A percentile compares a stretch with the other conserved stretches of the same genome.
Evolutionary conservation across 2,888 invertebrate species (phyloP).

Genomic region (Syrphus vitripennis): DNA sequence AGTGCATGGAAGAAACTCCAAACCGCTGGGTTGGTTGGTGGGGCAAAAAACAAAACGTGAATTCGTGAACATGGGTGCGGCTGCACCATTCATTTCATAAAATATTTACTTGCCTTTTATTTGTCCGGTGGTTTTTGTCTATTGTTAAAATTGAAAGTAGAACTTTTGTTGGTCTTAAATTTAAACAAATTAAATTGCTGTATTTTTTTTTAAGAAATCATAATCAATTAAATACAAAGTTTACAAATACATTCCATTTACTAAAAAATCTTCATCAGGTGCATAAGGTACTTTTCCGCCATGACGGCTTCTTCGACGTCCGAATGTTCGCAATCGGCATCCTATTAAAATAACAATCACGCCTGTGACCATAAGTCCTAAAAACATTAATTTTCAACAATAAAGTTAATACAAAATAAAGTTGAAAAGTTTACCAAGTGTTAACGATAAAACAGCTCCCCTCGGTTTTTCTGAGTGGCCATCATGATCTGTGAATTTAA

Average conservation of each 20-base stretch:
- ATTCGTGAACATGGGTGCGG: no score
- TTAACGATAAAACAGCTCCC: slow-evolving; percentile 90
- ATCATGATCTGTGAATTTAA: slow-evolving; percentile 83
- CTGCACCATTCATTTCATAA: no score
- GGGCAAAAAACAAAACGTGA: no score
- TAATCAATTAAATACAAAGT: neutral
- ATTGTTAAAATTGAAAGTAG: no score
- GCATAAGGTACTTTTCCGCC: slow-evolving; percentile 91
- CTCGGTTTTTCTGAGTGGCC: slow-evolving; percentile 87
- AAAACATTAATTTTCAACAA: neutral
- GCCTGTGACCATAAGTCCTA: slow-evolving; percentile 90
- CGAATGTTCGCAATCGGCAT: slow-evolving; percentile 90
- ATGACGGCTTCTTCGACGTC: slow-evolving; percentile 86
- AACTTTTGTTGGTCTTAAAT: neutral
- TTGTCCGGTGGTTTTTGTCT: no score
- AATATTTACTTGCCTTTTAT: no score
- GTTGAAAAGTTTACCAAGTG: slow-evolving; percentile 83
- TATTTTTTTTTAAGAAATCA: neutral
- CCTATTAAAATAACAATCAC: slow-evolving; percentile 91
- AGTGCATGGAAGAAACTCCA: no score
- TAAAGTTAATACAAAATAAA: neutral
- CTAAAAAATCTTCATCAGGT: slow-evolving; percentile 97
- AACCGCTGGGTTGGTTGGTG: no score
- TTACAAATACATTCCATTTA: slow-evolving; percentile 97
- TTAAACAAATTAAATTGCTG: neutral